Evolutionary conservation across 1,140 invertebrate species (phyloP).

Genomic region (Trachymyrmex septentrionalis): DNA sequence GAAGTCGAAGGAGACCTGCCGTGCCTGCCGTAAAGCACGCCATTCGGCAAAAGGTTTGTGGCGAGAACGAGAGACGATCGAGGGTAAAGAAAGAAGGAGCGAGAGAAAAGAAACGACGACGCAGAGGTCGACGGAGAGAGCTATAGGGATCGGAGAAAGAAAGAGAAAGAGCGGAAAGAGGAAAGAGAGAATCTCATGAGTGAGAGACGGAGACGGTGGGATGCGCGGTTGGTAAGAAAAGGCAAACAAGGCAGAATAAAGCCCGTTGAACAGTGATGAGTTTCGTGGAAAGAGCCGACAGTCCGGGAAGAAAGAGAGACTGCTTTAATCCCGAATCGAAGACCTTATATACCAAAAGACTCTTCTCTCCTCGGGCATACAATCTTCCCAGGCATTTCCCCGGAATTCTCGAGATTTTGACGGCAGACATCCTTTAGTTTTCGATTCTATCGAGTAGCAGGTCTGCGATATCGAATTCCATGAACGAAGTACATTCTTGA

Average conservation of each 20-base stretch:
- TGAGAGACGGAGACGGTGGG: slow-evolving; percentile 35
- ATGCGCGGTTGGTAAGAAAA: slow-evolving; percentile 73
- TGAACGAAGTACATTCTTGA: not conserved
- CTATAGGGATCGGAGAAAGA: not conserved
- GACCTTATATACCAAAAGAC: slow-evolving; percentile 59
- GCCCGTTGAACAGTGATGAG: slow-evolving; percentile 73
- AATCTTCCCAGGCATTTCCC: slow-evolving; percentile 61
- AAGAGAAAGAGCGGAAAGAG: not conserved
- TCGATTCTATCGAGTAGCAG: slow-evolving; percentile 14
- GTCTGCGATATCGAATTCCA: slow-evolving; percentile 10
- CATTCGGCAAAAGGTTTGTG: slow-evolving; percentile 75
- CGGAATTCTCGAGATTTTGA: slow-evolving; percentile 67
- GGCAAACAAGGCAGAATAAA: slow-evolving; percentile 77
- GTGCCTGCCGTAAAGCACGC: slow-evolving; percentile 71
- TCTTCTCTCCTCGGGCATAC: slow-evolving; percentile 48
- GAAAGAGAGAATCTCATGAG: slow-evolving; percentile 47
- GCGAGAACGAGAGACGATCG: slow-evolving; percentile 61
- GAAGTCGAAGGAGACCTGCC: slow-evolving; percentile 63
- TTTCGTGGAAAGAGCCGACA: slow-evolving; percentile 76
- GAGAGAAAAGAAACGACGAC: slow-evolving; percentile 12
- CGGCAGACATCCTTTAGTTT: slow-evolving; percentile 39
- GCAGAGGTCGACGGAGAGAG: slow-evolving; percentile 40
- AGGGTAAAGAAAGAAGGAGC: not conserved
- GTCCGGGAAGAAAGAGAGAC: slow-evolving; percentile 53
- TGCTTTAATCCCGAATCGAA: slow-evolving; percentile 72